phyloP scores from a whole-genome alignment of 1,140 invertebrate genomes.

The Aradophagus sp. region DNA sequence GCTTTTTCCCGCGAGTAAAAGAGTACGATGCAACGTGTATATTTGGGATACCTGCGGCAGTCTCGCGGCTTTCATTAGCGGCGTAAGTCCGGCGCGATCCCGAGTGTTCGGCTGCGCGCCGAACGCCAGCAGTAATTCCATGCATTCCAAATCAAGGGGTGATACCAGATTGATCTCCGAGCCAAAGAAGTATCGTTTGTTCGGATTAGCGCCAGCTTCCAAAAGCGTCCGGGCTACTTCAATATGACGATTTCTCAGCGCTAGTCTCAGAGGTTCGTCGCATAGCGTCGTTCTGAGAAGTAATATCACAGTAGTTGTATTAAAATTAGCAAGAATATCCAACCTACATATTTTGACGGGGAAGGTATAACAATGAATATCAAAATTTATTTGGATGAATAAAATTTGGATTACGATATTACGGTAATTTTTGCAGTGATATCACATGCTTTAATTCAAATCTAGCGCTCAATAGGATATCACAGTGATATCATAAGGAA shows the following conservation, averaged over 20 bases:
- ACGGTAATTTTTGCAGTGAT: no score
- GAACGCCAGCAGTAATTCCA: slow-evolving; percentile 87
- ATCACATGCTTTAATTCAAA: no score
- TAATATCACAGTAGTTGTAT: no score
- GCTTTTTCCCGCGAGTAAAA: no score
- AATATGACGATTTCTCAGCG: slow-evolving; percentile 90
- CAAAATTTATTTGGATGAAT: no score
- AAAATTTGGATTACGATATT: no score
- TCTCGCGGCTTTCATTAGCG: slow-evolving; percentile 90
- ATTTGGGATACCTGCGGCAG: slow-evolving; percentile 79
- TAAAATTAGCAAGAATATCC: no score
- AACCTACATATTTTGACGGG: no score
- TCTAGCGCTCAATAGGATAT: no score
- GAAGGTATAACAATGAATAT: no score
- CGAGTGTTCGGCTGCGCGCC: slow-evolving; percentile 91
- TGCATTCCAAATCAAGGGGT: slow-evolving; percentile 83
- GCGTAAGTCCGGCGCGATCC: slow-evolving; percentile 87
- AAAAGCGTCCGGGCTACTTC: slow-evolving; percentile 81
- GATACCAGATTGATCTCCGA: slow-evolving; percentile 91
- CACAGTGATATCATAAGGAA: no score
- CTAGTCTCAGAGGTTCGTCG: slow-evolving; percentile 87
- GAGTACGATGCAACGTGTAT: slow-evolving; percentile 5
- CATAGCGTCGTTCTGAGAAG: slow-evolving; percentile 80
- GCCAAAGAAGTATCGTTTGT: slow-evolving; percentile 90
- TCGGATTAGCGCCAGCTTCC: slow-evolving; percentile 84